Base-by-base conservation (phyloP, 1,140 invertebrate genomes). In the Matsumurasca onukii region DNA sequence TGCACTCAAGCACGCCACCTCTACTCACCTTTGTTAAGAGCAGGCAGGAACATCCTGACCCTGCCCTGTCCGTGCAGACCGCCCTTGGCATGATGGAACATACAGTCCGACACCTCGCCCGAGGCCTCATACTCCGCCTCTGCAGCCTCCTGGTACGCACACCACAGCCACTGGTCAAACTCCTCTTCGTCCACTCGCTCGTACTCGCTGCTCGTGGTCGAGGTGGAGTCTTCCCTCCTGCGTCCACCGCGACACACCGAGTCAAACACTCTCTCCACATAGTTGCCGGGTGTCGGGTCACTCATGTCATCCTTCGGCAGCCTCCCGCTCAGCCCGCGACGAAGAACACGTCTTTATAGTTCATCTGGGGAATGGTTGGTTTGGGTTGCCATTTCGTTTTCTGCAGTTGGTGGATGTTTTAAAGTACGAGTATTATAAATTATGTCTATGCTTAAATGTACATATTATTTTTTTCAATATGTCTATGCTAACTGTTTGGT, bases 11-110 rank as follows among this genome's bases (percentile, higher is more conserved):
- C n/a, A n/a, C n/a, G n/a, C n/a, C n/a, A n/a, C n/a, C n/a, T n/a
- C n/a, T n/a, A n/a, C n/a, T n/a, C 70, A 73, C 72, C 72, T 71
- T 66, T 67, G 48, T 73, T 73, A 2, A 71, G 68, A 3, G 70
- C 62, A 17, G 70, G 72, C 31, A 73, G 52, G 31, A 67, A 65
- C 64, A 73, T 67, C 24, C 70, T 48, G 3, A 73, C 13, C 24
- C 70, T 52, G 0, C 45, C 51, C 0, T 22, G 29, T 13, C 68
- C 69, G 27, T 66, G 64, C 0, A 29, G 49, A 1, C 70, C 68
- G 34, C 66, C 65, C 45, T 72, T 71, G 61, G 68, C 65, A 5
- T 72, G 59, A 29, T 73, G 72, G 64, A 68, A 73, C 17, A 71
- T 52, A 66, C 72, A 73, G 62, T 73, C 72, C 3, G 72, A 69